Percentiles rank a stretch among this genome's conserved stretches.
These are phyloP conservation scores for Premnoplex brunnescens DNA, from an alignment of 2,797 vertebrate species.

Conservation along the genomic window DNA sequence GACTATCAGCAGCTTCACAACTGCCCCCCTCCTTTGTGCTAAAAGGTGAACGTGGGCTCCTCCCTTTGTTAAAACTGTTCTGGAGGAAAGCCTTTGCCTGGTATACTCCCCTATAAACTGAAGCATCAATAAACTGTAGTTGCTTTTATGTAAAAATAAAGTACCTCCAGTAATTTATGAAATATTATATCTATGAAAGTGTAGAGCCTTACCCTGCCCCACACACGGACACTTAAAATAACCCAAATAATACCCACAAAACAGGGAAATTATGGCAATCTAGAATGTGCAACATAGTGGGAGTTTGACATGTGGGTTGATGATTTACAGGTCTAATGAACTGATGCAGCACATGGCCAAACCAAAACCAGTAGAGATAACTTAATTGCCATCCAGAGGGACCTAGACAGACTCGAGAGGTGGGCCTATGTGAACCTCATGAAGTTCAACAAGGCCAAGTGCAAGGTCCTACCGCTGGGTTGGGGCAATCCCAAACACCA, in stretches of 20 bases:
- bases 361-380: not conserved
- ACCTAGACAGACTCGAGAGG: not conserved
- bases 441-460: not conserved
- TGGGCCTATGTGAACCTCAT: not conserved
- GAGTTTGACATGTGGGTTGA: not conserved
- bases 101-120: not conserved
- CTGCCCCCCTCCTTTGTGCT: not conserved
- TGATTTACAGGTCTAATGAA: not conserved
- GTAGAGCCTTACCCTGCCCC: not conserved
- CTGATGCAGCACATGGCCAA: not conserved
- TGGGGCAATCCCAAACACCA: not conserved
- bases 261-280: not conserved
- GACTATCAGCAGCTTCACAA: not conserved
- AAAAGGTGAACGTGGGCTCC: not conserved
- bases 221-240: not conserved
- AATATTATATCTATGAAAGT: not conserved
- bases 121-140: not conserved
- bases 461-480: not conserved
- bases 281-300: accelerated
- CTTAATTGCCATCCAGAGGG: not conserved
- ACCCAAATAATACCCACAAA: not conserved
- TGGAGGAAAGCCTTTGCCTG: not conserved
- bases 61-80: not conserved
- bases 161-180: not conserved
- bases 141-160: not conserved